Conservation (phyloP, 2,888 invertebrate species). For the Eupeodes luniger region DNA sequence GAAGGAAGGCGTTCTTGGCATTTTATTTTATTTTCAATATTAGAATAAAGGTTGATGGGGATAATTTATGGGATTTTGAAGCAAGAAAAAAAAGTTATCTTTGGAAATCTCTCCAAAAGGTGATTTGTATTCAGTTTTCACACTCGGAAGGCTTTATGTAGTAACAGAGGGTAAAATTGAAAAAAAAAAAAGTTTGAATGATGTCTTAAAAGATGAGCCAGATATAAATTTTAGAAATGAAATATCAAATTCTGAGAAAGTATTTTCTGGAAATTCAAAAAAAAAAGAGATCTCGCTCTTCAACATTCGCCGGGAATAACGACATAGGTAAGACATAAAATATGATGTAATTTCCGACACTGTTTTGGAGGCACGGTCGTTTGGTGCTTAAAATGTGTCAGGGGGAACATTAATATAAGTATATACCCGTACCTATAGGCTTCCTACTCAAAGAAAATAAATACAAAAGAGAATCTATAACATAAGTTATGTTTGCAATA, state of each 20-base stretch:
- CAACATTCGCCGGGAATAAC: neutral
- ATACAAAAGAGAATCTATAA: neutral
- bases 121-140: conserved; percentile 73
- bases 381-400: conserved; percentile 23
- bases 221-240: conserved; percentile 21
- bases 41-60: conserved; percentile 30
- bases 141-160: conserved; percentile 40
- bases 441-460: neutral
- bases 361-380: conserved; percentile 23
- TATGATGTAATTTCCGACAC: conserved; percentile 34
- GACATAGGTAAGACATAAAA: conserved; percentile 26
- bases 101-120: conserved; percentile 51
- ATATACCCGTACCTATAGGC: too few relatives aligned
- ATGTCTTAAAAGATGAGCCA: conserved; percentile 12
- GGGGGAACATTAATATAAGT: conserved; percentile 16
- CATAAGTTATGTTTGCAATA: conserved; percentile 15
- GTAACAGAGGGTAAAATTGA: conserved; percentile 38
- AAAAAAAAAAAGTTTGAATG: conserved; percentile 23
- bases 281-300: neutral
- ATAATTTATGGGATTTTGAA: conserved; percentile 73
- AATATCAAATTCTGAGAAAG: conserved; percentile 5
- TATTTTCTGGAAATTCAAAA: neutral
- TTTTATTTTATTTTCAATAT: conserved; percentile 30
- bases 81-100: conserved; percentile 60
- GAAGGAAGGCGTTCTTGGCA: conserved; percentile 10